A percentile compares a stretch with the other conserved stretches of the same genome.
phyloP scores from a whole-genome alignment of 2,113 vertebrate genomes.

The Aegotheles bennettii region DNA sequence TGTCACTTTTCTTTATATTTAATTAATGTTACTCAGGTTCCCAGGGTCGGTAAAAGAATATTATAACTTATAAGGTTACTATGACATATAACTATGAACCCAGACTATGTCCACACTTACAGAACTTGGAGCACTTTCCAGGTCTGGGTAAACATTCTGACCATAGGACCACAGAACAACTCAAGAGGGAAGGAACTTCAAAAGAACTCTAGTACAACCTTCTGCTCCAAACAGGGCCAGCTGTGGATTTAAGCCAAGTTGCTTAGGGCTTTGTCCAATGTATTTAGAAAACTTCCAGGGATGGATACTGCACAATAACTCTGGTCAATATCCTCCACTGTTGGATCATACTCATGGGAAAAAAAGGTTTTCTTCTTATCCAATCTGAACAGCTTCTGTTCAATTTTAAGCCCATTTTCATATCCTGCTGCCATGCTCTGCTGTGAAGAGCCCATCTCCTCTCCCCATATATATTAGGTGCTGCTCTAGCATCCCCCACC shows the following conservation, averaged over 20 bases:
- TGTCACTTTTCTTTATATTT: neutral
- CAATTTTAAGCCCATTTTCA: neutral
- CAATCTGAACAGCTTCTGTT: neutral
- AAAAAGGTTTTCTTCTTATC: neutral
- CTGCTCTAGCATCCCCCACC: neutral
- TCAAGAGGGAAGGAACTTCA: neutral
- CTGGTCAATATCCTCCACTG: neutral
- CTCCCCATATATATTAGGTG: neutral
- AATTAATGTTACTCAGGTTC: neutral
- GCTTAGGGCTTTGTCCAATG: neutral
- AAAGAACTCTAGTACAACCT: neutral
- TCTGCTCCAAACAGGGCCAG: neutral
- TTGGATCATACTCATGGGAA: neutral
- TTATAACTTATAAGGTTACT: neutral
- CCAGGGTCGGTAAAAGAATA: neutral
- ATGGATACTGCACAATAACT: neutral
- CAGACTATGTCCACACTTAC: neutral
- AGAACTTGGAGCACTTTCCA: neutral
- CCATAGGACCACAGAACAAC: neutral
- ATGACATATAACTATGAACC: neutral
- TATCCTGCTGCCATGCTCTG: neutral
- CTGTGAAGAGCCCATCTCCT: neutral
- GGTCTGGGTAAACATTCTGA: neutral
- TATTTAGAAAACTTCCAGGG: neutral
- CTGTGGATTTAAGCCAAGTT: neutral